phyloP scores from a whole-genome alignment of 2,797 vertebrate species.

The Manis pentadactyla region DNA sequence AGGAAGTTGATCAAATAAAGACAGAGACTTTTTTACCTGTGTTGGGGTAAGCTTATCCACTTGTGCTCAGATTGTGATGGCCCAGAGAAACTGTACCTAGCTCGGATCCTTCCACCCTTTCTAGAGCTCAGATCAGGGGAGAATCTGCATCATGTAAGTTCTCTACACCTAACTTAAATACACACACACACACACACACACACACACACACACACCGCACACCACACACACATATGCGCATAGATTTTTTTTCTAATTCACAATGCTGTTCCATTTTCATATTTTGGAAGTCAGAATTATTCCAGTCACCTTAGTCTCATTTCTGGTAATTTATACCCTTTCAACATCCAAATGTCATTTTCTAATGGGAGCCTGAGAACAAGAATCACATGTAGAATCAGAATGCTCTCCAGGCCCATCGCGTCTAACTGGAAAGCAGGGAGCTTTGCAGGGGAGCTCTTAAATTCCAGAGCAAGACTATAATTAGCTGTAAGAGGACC shows the following conservation, averaged over 20 bases:
- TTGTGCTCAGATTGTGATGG: not conserved
- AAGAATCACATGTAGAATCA: conserved; percentile 45
- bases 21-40: not conserved
- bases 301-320: conserved; percentile 20
- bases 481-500: conserved; percentile 88
- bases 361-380: conserved; percentile 29
- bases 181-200: not conserved
- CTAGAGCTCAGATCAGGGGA: not conserved
- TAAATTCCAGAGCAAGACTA: conserved; percentile 85
- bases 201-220: too few species aligned
- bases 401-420: conserved; percentile 66
- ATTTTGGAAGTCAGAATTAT: conserved; percentile 53
- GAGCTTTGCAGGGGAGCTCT: conserved; percentile 82
- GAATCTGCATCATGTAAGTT: not conserved
- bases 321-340: conserved; percentile 70
- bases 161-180: not conserved
- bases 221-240: too few species aligned
- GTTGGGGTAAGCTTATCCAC: not conserved
- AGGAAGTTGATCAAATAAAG: not conserved
- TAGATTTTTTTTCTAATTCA: too few species aligned
- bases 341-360: not conserved
- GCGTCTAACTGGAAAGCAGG: conserved; percentile 68
- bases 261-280: not conserved
- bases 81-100: not conserved
- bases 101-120: not conserved